Conservation (phyloP, 1,140 invertebrate species). For the Leptopilina boulardi region DNA sequence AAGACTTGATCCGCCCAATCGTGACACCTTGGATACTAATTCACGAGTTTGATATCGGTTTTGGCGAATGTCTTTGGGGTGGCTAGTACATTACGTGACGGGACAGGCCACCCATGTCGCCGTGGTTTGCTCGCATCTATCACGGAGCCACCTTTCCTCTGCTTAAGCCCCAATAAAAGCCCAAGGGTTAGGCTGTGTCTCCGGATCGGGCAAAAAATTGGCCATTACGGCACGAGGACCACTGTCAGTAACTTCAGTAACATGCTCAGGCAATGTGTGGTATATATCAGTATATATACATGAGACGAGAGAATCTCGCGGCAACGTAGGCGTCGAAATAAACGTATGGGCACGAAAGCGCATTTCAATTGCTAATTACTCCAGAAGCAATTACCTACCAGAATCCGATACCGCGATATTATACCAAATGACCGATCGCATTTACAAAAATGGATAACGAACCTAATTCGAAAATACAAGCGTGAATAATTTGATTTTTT, state of each 20-base stretch:
- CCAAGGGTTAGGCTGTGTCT: slow-evolving; percentile 66
- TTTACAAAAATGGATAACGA: slow-evolving; percentile 17
- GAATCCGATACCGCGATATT: not conserved
- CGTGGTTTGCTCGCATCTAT: slow-evolving; percentile 74
- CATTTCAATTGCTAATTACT: slow-evolving; percentile 32
- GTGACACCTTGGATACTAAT: slow-evolving; percentile 47
- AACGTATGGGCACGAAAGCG: slow-evolving; percentile 10
- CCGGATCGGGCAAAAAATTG: slow-evolving; percentile 67
- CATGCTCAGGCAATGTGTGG: slow-evolving; percentile 44
- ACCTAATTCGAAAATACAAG: not conserved
- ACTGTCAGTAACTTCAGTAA: slow-evolving; percentile 51
- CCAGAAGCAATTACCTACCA: slow-evolving; percentile 28
- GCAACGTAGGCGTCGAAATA: slow-evolving; percentile 21
- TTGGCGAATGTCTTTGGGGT: slow-evolving; percentile 72
- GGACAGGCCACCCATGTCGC: slow-evolving; percentile 74
- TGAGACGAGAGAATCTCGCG: not conserved
- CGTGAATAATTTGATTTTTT: not conserved
- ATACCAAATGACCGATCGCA: slow-evolving; percentile 8
- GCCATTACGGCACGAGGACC: slow-evolving; percentile 56
- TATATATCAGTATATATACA: slow-evolving; percentile 35
- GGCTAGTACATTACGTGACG: slow-evolving; percentile 72
- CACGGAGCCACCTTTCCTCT: slow-evolving; percentile 73
- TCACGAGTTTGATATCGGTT: slow-evolving; percentile 59
- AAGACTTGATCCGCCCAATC: slow-evolving; percentile 24
- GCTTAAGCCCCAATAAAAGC: slow-evolving; percentile 72